Evolutionary conservation across 2,113 vertebrate genomes (phyloP), one percentile per base, ranked within the genome.

Genomic region (Xyrauchen texanus): DNA sequence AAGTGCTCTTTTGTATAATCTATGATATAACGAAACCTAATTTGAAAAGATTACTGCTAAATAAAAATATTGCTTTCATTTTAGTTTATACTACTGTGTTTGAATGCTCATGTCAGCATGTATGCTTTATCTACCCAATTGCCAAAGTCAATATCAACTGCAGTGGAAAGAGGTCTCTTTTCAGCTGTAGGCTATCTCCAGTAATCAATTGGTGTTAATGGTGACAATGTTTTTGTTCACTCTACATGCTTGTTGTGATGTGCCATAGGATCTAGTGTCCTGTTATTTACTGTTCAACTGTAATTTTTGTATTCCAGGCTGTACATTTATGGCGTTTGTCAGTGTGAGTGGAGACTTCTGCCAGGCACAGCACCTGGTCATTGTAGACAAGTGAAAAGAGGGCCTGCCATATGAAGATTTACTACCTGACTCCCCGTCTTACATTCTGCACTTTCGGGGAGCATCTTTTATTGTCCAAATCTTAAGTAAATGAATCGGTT

Each of bases 241-340:
- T 68, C 64, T 13, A 60, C 46, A 16, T 67, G 8, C 70, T 75
- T 42, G 62, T 51, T 75, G 44, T 61, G 68, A 42, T 73, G 55
- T 69, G 69, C 45, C 51, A 46, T 65, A 12, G 70, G 5, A 10
- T 57, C 60, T 34, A 42, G 47, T 64, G 61, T 53, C 42, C 74
- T 8, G 4, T 79, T 68, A 65, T 84, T 16, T 51, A 45, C 63
- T 45, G 8, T 8, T 57, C 67, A 8, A 34, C 9, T 42, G 0
- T 21, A 89, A 91, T 91, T 87, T 89, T 92, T 84, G 91, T 86
- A 86, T 80, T 87, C 84, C 88, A 91, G 92, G 95, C 91, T 93
- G 92, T 93, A 95, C 94, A 95, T 98, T 96, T 97, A 99, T 98
- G 97, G 96, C 95, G 95, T 96, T 99, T 95, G 94, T 95, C 95